phyloP scores from a whole-genome alignment of 1,140 invertebrate species.

The Cydia amplana region DNA sequence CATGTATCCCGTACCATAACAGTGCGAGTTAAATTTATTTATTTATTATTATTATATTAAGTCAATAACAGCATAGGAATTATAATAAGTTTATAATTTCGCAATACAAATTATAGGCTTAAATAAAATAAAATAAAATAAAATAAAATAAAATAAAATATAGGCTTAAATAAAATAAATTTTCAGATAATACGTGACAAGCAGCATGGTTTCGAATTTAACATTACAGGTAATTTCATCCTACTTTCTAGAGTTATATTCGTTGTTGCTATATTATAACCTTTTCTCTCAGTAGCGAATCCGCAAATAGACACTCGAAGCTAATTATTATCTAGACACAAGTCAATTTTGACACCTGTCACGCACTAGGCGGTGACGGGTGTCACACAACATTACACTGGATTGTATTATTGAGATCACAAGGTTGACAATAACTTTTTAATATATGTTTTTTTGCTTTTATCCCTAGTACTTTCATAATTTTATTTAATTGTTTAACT shows the following conservation, averaged over 20 bases:
- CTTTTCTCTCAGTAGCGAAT: slow-evolving; percentile 24
- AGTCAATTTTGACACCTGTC: slow-evolving; percentile 14
- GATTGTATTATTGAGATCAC: not conserved
- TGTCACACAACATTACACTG: not conserved
- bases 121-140: too few relatives aligned
- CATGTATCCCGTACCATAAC: too few relatives aligned
- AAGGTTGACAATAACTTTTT: not conserved
- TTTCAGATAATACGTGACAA: not conserved
- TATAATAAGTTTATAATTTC: too few relatives aligned
- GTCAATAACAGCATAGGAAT: too few relatives aligned
- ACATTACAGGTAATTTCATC: slow-evolving; percentile 16
- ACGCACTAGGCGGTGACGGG: not conserved
- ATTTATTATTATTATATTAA: too few relatives aligned
- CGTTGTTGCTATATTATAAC: slow-evolving; percentile 24
- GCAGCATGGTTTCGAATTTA: not conserved
- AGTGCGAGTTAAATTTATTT: too few relatives aligned
- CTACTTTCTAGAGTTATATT: slow-evolving; percentile 14
- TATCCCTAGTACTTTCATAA: too few relatives aligned
- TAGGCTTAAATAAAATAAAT: too few relatives aligned
- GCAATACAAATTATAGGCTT: too few relatives aligned
- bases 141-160: too few relatives aligned
- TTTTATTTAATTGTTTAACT: too few relatives aligned
- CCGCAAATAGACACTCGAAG: slow-evolving; percentile 15
- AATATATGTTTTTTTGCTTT: not conserved
- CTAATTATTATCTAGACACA: slow-evolving; percentile 23